A percentile compares a stretch with the other conserved stretches of the same genome.
phyloP scores from a whole-genome alignment of 2,113 vertebrate genomes.

The Aldabrachelys gigantea region DNA sequence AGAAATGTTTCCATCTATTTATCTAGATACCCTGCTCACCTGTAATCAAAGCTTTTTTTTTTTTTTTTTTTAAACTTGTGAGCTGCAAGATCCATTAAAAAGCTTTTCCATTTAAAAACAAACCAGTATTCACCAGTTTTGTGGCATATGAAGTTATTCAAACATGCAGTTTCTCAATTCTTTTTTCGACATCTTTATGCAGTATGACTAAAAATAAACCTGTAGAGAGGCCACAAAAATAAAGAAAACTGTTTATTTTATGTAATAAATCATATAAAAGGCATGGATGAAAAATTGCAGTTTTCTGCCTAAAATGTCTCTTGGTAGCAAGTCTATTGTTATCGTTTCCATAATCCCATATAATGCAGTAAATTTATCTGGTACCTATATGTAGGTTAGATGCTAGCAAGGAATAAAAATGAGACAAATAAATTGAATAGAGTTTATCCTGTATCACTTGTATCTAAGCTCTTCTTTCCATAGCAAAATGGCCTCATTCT shows the following conservation, averaged over 20 bases:
- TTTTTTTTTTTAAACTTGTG: not conserved
- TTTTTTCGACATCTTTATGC: not conserved
- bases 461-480: not conserved
- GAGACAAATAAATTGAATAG: not conserved
- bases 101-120: not conserved
- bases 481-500: not conserved
- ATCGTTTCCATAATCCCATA: not conserved
- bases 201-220: not conserved
- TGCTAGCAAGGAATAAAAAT: not conserved
- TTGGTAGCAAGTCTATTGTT: not conserved
- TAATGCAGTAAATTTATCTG: not conserved
- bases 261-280: not conserved
- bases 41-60: not conserved
- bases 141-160: not conserved
- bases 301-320: conserved; percentile 11
- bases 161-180: not conserved
- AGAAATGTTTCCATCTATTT: not conserved
- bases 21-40: not conserved
- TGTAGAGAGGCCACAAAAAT: not conserved
- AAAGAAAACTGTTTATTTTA: not conserved
- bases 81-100: not conserved
- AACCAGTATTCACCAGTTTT: not conserved
- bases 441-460: not conserved
- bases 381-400: not conserved
- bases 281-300: not conserved